Base-by-base conservation (phyloP, 2,888 invertebrate genomes). In the Chydorus sphaericus region DNA sequence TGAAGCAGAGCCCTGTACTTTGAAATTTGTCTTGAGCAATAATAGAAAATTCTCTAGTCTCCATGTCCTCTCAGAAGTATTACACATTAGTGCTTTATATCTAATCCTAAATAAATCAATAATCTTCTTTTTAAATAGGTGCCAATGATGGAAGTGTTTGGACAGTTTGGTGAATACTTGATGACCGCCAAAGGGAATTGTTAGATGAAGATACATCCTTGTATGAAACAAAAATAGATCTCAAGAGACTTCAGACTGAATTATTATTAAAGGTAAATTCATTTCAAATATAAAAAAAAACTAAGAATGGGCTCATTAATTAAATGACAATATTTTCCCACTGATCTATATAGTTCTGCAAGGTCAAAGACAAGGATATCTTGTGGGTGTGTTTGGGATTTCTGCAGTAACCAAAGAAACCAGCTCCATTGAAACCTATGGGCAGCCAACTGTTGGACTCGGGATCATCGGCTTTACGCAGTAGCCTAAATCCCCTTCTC, bases 121-220 rank as follows among this genome's bases (percentile, higher is more conserved):
- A n/a, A n/a, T n/a, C n/a, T n/a, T n/a, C n/a, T n/a, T n/a, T n/a
- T n/a, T n/a, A n/a, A n/a, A 8, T 48, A 55, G 55, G 49, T 33
- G 5, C 33, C 48, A 8, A 28, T 49, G 26, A 36, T 55, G 14
- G 55, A 55, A 55, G 37, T 55, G 6, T 28, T 23, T 33, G 55
- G 55, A 26, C 29, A 20, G 4, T 33, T 33, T 36, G 55, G 28
- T 6, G 55, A 55, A 33, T 55, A 55, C 16, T n/a, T 55, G 4
- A 36, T 16, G 16, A 55, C 55, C 4, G 33, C 20, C 4, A 30
- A 48, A 49, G 55, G 11, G 48, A 48, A 20, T 31, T 55, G 8
- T 26, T 55, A 31, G 55, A 55, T 16, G 55, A 55, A 38, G 48
- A 49, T 7, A 33, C 37, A 26, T 23, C 48, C 10, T 31, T 55